Conservation (phyloP, 2,888 invertebrate species). For the Melieria omissa region DNA sequence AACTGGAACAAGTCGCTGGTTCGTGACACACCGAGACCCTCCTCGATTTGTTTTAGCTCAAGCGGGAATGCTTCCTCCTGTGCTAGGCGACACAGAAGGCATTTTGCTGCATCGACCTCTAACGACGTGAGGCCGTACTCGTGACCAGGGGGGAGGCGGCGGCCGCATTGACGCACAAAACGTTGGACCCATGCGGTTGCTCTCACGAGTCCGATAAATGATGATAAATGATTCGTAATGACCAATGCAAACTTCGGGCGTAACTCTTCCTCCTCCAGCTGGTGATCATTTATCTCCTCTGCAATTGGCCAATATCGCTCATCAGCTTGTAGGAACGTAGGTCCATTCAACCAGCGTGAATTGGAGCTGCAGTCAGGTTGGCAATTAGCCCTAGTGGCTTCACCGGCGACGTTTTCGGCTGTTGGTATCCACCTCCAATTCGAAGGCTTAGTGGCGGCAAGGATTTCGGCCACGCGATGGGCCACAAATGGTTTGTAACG, state of each 20-base stretch:
- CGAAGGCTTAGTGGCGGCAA: slow-evolving; percentile 31
- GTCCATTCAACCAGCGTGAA: slow-evolving; percentile 28
- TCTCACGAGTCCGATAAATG: background rate
- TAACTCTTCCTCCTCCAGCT: background rate
- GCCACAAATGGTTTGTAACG: slow-evolving; percentile 33
- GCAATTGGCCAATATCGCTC: slow-evolving; percentile 11
- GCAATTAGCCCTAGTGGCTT: slow-evolving; percentile 39
- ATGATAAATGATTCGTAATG: background rate
- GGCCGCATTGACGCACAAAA: background rate
- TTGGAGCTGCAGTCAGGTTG: slow-evolving; percentile 1
- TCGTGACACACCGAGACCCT: background rate
- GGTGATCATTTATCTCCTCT: background rate
- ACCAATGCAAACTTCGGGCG: slow-evolving; percentile 3
- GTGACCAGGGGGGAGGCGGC: background rate
- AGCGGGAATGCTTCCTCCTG: background rate
- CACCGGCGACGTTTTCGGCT: slow-evolving; percentile 47
- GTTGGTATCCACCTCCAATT: slow-evolving; percentile 50
- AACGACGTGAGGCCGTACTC: background rate
- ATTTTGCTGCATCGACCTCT: background rate
- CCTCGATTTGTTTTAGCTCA: slow-evolving; percentile 15
- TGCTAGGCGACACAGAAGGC: slow-evolving; percentile 2
- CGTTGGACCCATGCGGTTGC: background rate
- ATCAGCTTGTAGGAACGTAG: background rate
- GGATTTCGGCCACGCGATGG: slow-evolving; percentile 44
- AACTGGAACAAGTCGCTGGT: slow-evolving; percentile 14